Conservation (phyloP, 2,113 vertebrate species). For the Tachysurus vachellii region DNA sequence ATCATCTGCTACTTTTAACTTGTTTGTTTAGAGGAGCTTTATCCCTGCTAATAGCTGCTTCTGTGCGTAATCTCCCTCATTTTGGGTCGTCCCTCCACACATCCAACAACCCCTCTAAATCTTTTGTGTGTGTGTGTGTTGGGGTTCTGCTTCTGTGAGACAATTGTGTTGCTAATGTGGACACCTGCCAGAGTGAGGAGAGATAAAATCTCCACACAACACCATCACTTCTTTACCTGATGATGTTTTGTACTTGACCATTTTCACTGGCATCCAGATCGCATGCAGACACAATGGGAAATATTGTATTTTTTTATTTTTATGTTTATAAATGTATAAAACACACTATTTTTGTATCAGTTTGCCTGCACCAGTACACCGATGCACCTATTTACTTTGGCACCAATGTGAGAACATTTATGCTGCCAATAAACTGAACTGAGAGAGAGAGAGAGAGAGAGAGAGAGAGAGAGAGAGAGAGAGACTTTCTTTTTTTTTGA, state of each 20-base stretch:
- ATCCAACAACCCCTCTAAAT: constrained; percentile 63
- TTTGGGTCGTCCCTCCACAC: constrained; percentile 64
- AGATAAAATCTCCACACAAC: constrained; percentile 51
- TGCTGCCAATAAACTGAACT: not conserved
- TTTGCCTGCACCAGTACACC: not conserved
- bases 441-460: not conserved
- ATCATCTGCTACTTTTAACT: constrained; percentile 55
- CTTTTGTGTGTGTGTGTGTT: constrained; percentile 41
- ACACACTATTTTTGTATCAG: not conserved
- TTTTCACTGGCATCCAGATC: not conserved
- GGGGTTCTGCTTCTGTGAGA: constrained; percentile 63
- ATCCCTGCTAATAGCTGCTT: constrained; percentile 78
- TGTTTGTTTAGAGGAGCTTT: constrained; percentile 80
- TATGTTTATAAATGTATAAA: not conserved
- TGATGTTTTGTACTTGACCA: not conserved
- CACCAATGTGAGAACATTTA: not conserved
- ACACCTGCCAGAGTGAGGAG: constrained; percentile 76
- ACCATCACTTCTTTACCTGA: not conserved
- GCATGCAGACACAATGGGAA: constrained; percentile 37
- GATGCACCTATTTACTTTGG: not conserved
- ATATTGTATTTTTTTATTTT: not conserved
- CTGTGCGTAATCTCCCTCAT: constrained; percentile 75
- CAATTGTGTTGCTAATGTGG: constrained; percentile 79
- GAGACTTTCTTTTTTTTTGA: no score
- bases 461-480: no score